phyloP scores from a whole-genome alignment of 2,797 vertebrate genomes.

The Echeneis naucrates region DNA sequence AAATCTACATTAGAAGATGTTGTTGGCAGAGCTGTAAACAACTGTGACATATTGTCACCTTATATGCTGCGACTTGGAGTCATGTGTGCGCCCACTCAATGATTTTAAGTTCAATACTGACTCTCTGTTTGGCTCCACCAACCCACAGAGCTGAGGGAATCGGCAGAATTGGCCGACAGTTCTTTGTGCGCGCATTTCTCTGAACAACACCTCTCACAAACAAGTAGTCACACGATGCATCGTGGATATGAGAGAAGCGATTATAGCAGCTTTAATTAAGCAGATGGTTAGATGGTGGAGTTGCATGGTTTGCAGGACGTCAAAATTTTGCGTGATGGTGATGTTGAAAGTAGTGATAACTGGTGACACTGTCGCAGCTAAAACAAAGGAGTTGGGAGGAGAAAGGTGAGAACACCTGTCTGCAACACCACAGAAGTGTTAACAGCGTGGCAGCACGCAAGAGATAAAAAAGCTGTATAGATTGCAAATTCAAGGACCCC shows the following conservation, averaged over 20 bases:
- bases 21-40: neutral
- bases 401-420: slow-evolving; percentile 46
- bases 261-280: neutral
- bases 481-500: slow-evolving; percentile 28
- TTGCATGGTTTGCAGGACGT: neutral
- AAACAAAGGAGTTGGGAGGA: slow-evolving; percentile 34
- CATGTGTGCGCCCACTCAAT: neutral
- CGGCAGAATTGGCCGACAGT: neutral
- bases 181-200: neutral
- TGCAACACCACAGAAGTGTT: slow-evolving; percentile 27
- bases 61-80: neutral
- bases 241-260: neutral
- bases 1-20: neutral
- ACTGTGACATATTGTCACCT: neutral
- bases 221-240: neutral
- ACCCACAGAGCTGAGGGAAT: no score
- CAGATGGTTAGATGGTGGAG: no score
- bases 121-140: neutral
- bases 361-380: slow-evolving; percentile 32
- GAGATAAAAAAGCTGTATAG: slow-evolving; percentile 9
- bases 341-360: slow-evolving; percentile 3
- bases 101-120: neutral
- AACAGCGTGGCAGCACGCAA: slow-evolving; percentile 29
- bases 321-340: neutral
- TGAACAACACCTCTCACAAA: neutral